A percentile compares a stretch with the other conserved stretches of the same genome.
Conservation (phyloP, 2,113 vertebrate species). For the Halichoerus grypus region DNA sequence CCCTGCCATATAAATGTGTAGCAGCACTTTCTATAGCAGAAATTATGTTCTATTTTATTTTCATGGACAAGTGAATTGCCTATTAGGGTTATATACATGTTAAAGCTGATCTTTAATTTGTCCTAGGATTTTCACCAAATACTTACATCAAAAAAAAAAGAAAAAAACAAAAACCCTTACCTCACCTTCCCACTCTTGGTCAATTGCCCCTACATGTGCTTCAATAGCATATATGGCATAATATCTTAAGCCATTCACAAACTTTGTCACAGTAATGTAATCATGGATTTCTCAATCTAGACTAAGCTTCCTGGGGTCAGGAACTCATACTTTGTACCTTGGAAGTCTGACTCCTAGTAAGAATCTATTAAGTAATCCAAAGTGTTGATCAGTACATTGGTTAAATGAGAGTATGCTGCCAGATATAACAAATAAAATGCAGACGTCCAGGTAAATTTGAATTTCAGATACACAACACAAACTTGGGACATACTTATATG, state of each 20-base stretch:
- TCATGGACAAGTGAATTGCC: not conserved
- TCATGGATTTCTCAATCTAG: not conserved
- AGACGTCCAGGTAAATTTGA: not conserved
- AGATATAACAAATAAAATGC: not conserved
- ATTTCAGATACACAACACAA: constrained; percentile 17
- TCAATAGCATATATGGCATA: not conserved
- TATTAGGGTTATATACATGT: not conserved
- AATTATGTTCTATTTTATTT: not conserved
- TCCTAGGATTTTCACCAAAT: not conserved
- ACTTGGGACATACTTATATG: not conserved
- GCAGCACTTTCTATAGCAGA: not conserved
- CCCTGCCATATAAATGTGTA: not conserved
- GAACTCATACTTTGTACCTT: not conserved
- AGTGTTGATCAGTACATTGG: not conserved
- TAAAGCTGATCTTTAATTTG: not conserved
- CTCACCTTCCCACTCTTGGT: not conserved
- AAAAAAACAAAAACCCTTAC: not conserved
- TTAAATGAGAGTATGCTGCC: not conserved
- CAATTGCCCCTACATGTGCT: not conserved
- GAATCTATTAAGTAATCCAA: not conserved
- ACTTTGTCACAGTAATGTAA: not conserved
- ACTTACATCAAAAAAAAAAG: not conserved
- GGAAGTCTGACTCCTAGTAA: not conserved
- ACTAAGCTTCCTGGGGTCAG: not conserved
- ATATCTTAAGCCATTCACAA: not conserved